Evolutionary conservation across 2,113 vertebrate genomes (phyloP), one percentile per base, ranked within the genome.

Genomic region (Salvelinus sp.): DNA sequence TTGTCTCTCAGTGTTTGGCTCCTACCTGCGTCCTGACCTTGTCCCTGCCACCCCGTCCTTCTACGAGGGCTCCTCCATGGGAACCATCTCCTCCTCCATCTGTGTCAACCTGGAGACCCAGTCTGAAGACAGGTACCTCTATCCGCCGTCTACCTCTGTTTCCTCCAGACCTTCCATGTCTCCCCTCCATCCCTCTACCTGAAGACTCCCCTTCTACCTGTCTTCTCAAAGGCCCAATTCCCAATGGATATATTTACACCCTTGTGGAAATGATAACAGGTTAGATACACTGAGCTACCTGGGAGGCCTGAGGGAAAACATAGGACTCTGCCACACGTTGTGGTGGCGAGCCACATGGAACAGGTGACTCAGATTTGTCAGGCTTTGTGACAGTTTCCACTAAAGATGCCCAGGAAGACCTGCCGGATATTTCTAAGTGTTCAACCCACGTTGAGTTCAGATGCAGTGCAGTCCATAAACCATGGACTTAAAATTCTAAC

Each of bases 11-110:
- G 95, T 93, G 54, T 94, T 96, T 50, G 91, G 91, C 67, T 95
- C 94, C 0, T 92, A 85, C 81, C 93, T 89, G 79, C 94, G 81
- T 23, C 96, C 96, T 0, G 96, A 98, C 82, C 92, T 98, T 85
- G 95, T 98, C 44, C 95, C 95, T 0, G 92, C 94, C 82, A 94
- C 93, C 70, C 89, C 91, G 0, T 94, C 94, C 50, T 91, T 95
- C 63, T 96, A 94, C 72, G 95, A 98, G 90, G 95, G 96, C 4
- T 92, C 94, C 86, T 98, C 96, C 84, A 91, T 96, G 92, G 94
- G 94, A 77, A 97, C 96, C 67, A 94, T 97, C 91, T 97, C 96
- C 72, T 95, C 96, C 81, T 97, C 96, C 66, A 90, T 98, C 82
- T 96, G 93, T 79, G 93, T 88, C 75, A 93, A 90, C 66, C 93